phyloP scores from a whole-genome alignment of 1,140 invertebrate species.

The Drosophila sp. region DNA sequence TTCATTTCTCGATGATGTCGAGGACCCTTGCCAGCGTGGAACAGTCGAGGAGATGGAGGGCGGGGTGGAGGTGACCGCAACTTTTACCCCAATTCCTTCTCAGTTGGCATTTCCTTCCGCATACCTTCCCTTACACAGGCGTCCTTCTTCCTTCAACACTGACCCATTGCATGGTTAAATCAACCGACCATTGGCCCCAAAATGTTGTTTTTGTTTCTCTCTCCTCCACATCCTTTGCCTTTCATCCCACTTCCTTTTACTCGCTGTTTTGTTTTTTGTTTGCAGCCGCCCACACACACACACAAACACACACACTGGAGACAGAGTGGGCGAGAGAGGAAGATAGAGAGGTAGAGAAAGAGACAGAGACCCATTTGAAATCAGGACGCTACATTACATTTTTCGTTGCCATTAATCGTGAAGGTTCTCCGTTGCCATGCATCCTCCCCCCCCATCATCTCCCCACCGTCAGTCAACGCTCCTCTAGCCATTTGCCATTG shows the following conservation, averaged over 20 bases:
- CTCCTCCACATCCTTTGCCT: conserved; percentile 11
- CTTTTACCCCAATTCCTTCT: conserved; percentile 41
- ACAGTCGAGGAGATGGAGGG: neutral
- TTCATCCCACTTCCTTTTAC: conserved; percentile 58
- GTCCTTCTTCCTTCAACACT: conserved; percentile 32
- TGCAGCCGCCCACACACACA: conserved; percentile 42
- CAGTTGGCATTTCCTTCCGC: conserved; percentile 42
- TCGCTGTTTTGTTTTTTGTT: conserved; percentile 53
- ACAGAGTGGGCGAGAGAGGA: neutral
- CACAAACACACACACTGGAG: conserved; percentile 13
- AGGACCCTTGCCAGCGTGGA: conserved; percentile 45
- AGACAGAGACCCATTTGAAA: conserved; percentile 59
- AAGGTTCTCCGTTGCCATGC: conserved; percentile 4
- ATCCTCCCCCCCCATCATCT: neutral
- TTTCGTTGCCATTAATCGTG: conserved; percentile 77
- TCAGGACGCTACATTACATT: conserved; percentile 78
- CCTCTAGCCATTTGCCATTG: conserved; percentile 8
- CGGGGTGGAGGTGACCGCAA: conserved; percentile 43
- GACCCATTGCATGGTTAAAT: conserved; percentile 78
- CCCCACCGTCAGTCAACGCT: neutral
- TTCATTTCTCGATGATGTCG: conserved; percentile 81
- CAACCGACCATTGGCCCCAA: conserved; percentile 59
- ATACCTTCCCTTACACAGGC: conserved; percentile 21
- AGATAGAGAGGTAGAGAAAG: neutral
- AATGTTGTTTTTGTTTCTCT: conserved; percentile 46